Percentiles rank a stretch among this genome's conserved stretches.
phyloP scores from a whole-genome alignment of 2,113 vertebrate species.

The Tragelaphus strepsiceros region DNA sequence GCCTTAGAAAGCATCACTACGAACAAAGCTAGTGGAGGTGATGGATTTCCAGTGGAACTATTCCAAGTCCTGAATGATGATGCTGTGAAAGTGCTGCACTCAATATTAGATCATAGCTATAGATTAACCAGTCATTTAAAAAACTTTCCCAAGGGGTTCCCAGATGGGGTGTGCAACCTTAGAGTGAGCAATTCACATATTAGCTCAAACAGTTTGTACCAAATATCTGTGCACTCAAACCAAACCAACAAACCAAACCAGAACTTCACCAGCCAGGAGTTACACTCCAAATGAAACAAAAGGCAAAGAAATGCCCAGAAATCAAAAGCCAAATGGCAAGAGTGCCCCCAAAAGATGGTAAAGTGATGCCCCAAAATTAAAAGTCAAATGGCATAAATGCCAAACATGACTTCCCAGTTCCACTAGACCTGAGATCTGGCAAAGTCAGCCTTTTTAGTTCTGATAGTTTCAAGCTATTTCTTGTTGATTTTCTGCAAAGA shows the following conservation, averaged over 20 bases:
- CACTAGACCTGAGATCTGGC: not conserved
- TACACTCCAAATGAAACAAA: not conserved
- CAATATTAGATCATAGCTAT: not conserved
- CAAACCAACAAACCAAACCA: too few species aligned
- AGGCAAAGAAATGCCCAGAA: not conserved
- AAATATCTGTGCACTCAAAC: too few species aligned
- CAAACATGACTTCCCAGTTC: not conserved
- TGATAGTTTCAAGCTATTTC: not conserved
- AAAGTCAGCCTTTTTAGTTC: not conserved
- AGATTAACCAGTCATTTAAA: not conserved
- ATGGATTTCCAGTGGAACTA: too few species aligned
- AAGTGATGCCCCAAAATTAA: not conserved
- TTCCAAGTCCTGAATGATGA: too few species aligned
- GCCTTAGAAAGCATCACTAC: too few species aligned
- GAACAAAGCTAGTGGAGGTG: too few species aligned
- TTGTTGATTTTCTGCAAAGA: not conserved
- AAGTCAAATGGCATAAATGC: not conserved
- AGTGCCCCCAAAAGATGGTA: not conserved
- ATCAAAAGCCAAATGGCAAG: not conserved
- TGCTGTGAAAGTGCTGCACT: too few species aligned
- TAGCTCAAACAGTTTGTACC: not conserved
- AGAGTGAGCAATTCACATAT: not conserved
- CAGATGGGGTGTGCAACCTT: not conserved
- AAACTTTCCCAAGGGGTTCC: not conserved
- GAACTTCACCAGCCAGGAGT: not conserved